Evolutionary conservation across 1,140 invertebrate genomes (phyloP), one percentile per base, ranked within the genome.

Genomic region (Hestina assimilis): DNA sequence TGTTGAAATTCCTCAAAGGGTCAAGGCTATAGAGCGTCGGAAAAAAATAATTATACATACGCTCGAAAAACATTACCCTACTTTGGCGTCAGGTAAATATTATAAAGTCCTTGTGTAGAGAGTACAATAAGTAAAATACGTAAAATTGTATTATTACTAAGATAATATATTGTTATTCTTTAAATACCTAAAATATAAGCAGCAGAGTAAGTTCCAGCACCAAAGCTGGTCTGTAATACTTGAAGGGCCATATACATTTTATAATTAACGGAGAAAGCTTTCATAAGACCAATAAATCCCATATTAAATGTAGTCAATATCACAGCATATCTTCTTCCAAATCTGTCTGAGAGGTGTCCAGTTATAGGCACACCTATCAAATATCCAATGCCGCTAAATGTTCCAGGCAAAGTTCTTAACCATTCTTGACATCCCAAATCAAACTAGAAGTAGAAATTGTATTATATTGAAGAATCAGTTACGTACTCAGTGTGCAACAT

Each of bases 261-360:
- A 66, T 93, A 94, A 65, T 88, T 91, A 2, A 90, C 87, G 1
- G 92, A 89, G 63, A 92, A 93, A 4, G 92, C 91, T 56, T 91
- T 89, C 2, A 91, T 79, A 9, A 94, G 60, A 5, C 93, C 93
- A 23, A 92, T 80, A 15, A 93, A 66, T 7, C 89, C 89, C 9
- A 90, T 83, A 54, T 90, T 69, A 40, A 90, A 83, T 41, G 91
- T 89, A 11, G 87, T 91, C 54, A 91, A 59, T 6, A 92, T 84
- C 31, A 95, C 76, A 0, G 91, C 89, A 6, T 88, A 80, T 62
- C 90, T 90, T 14, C 94, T 88, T 1, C 94, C 94, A 53, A 71
- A 86, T 9, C 70, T 66, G 77, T 94, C 93, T 1, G 93, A 93
- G 3, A 94, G 69, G 61, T 90, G 89, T 31, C 93, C 93, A 2